phyloP scores from a whole-genome alignment of 2,888 invertebrate species.

The Drosophila paramelanica region DNA sequence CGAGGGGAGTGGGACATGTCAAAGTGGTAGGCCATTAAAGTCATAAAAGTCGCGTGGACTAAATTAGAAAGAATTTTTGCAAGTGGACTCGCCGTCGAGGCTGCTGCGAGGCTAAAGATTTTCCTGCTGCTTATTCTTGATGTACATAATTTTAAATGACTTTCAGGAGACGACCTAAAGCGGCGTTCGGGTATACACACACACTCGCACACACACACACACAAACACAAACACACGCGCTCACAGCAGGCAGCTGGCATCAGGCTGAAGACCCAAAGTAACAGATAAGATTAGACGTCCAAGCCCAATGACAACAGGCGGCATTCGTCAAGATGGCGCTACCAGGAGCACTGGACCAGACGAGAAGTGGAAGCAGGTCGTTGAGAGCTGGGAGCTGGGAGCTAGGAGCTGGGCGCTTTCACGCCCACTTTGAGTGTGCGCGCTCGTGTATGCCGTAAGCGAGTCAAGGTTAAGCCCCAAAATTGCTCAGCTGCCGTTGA shows the following conservation, averaged over 20 bases:
- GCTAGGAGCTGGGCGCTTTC: conserved; percentile 10
- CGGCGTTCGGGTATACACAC: conserved; percentile 30
- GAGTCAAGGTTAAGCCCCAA: conserved; percentile 76
- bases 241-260: conserved; percentile 31
- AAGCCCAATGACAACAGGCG: conserved; percentile 76
- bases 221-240: conserved; percentile 5
- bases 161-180: conserved; percentile 73
- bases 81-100: conserved; percentile 17
- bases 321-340: conserved; percentile 72
- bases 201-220: conserved; percentile 12
- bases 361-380: not conserved
- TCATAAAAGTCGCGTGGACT: conserved; percentile 81
- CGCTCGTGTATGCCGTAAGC: conserved; percentile 64
- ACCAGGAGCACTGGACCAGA: conserved; percentile 7
- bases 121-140: conserved; percentile 50
- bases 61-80: conserved; percentile 69
- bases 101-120: conserved; percentile 18
- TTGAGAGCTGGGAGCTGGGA: too few species aligned
- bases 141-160: conserved; percentile 80
- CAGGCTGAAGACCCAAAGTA: conserved; percentile 49
- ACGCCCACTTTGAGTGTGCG: conserved; percentile 70
- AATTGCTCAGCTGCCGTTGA: conserved; percentile 63
- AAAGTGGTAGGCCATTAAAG: conserved; percentile 76
- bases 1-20: conserved; percentile 23
- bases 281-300: conserved; percentile 74